Base-by-base conservation (phyloP, 2,797 vertebrate species). In the Atherinosoma microstoma region DNA sequence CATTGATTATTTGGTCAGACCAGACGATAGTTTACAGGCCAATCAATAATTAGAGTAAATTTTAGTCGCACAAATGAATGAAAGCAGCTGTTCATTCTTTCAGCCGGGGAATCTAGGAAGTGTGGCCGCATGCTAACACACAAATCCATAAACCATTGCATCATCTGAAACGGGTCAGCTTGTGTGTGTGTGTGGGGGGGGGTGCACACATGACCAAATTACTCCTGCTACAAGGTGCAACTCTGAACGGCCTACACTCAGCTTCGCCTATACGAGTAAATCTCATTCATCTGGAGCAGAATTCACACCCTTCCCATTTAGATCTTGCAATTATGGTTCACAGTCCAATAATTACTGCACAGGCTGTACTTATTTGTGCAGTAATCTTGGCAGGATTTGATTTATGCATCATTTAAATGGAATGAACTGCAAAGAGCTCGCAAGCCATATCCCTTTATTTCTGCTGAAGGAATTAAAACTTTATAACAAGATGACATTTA, bases 21-120 rank as follows among this genome's bases (percentile, higher is more conserved):
- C 67, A 78, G 76, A 78, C 74, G 60, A 83, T 67, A 79, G 83
- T 82, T 90, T 83, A 85, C 88, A 79, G 84, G 82, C 76, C 78
- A 60, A 87, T 89, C 88, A 78, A 89, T 87, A 81, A 59, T 24
- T 47, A 34, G 70, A 63, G 76, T 45, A 68, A 75, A 79, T 38
- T 74, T 30, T 76, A 70, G 73, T 66, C 76, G 73, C 75, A 67
- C 70, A 67, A 59, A 32, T 40, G 64, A 75, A 81, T 29, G 59
- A 73, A 73, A 70, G 68, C 68, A 68, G 67, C 27, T 29, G 47
- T 29, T 78, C 67, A 51, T 56, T 63, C 35, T 18, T 30, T 61
- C 64, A 61, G n/a, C 58, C 58, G 1, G 35, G 22, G 56, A 61
- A 65, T 77, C 76, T 70, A 64, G 79, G 79, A 86, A 86, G 61